Conservation (phyloP, 2,113 vertebrate genomes). For the Haplotaxodon microlepis region DNA sequence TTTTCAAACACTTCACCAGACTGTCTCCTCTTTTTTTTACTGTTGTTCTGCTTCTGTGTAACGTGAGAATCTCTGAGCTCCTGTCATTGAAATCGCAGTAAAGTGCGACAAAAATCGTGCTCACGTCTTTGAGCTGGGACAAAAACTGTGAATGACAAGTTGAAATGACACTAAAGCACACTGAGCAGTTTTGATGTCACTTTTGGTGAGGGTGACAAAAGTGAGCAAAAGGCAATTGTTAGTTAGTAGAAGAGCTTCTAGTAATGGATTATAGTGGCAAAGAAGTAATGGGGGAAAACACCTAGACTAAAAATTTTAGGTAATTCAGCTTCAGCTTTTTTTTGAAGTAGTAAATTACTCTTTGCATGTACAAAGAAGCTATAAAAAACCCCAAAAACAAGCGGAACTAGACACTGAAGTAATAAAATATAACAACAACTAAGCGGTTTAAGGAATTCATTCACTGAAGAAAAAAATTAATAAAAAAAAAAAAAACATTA, state of each 20-base stretch:
- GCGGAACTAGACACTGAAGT: not conserved
- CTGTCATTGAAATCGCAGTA: not conserved
- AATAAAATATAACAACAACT: not conserved
- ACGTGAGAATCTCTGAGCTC: not conserved
- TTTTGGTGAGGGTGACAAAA: not conserved
- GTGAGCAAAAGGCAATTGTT: not conserved
- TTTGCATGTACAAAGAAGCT: not conserved
- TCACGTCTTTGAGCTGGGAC: not conserved
- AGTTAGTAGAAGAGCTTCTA: not conserved
- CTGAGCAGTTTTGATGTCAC: not conserved
- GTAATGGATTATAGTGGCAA: not conserved
- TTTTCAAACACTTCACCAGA: not conserved
- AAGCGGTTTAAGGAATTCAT: not conserved
- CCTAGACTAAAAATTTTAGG: not conserved
- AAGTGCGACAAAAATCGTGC: not conserved
- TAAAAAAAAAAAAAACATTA: not conserved
- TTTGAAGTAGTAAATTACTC: not conserved
- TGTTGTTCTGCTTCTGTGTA: not conserved
- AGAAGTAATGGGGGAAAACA: not conserved
- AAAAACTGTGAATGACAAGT: not conserved
- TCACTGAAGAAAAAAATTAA: fast-evolving
- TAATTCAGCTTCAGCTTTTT: not conserved
- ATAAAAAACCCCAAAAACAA: fast-evolving
- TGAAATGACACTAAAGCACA: not conserved
- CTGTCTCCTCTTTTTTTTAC: not conserved